phyloP scores from a whole-genome alignment of 2,797 vertebrate genomes.

The Periophthalmus magnuspinnatus region DNA sequence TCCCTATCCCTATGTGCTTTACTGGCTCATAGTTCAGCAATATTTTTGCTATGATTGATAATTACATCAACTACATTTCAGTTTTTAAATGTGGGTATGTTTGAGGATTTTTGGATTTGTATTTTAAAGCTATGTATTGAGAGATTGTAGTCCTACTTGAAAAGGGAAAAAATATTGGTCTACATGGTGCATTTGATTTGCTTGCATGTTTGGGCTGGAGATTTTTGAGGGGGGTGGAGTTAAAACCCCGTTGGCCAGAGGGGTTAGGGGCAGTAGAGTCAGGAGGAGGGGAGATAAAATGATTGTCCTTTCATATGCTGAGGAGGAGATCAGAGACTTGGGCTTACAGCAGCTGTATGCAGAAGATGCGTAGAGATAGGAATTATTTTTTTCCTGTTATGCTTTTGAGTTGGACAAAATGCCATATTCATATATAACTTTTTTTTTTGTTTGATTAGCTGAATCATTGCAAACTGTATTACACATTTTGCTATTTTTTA shows the following conservation, averaged over 20 bases:
- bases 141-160: not conserved
- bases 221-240: conserved; percentile 16
- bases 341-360: conserved; percentile 21
- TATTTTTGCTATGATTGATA: no score
- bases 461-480: no score
- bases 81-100: no score
- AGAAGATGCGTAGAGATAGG: not conserved
- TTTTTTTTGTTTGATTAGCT: no score
- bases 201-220: conserved; percentile 2
- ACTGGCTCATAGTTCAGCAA: no score
- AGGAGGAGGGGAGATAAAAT: conserved; percentile 37
- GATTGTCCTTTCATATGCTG: conserved; percentile 46
- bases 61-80: no score
- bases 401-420: not conserved
- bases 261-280: conserved; percentile 53
- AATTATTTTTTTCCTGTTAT: not conserved
- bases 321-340: conserved; percentile 21
- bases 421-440: not conserved
- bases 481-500: no score
- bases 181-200: conserved; percentile 31
- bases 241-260: conserved; percentile 58
- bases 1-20: no score
- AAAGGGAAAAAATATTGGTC: conserved; percentile 1
- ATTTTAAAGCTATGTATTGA: no score
- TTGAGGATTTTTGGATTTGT: no score